These are phyloP conservation scores for Plebejus melissa DNA, from an alignment of 2,888 invertebrate species.

Conservation along the genomic window DNA sequence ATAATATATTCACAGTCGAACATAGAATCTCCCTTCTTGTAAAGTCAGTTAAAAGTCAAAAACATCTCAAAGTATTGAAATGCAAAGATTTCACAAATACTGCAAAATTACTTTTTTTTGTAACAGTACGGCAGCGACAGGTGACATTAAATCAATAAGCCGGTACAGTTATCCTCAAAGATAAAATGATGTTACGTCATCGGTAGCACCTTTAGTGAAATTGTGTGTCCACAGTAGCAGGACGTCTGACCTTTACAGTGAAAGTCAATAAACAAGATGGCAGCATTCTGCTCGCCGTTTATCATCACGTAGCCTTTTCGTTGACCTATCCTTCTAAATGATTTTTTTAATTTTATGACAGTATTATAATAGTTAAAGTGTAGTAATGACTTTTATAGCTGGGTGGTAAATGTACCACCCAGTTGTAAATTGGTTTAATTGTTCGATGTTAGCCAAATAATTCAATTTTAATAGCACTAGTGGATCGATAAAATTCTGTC, in stretches of 20 bases:
- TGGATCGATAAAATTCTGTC: too few species aligned
- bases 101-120: not conserved
- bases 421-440: not conserved
- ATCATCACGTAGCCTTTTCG: not conserved
- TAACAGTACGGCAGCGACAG: not conserved
- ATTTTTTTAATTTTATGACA: not conserved
- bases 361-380: not conserved
- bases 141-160: not conserved
- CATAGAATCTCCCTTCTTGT: too few species aligned
- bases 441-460: not conserved
- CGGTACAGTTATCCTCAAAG: not conserved
- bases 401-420: not conserved
- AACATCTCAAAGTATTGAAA: not conserved
- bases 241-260: conserved; percentile 7
- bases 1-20: too few species aligned
- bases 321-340: not conserved
- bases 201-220: conserved; percentile 13
- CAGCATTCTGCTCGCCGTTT: not conserved
- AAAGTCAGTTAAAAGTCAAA: too few species aligned
- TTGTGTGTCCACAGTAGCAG: not conserved
- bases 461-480: too few species aligned
- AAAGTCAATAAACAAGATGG: conserved; percentile 14
- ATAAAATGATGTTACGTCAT: not conserved
- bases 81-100: not conserved
- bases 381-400: not conserved